phyloP scores from a whole-genome alignment of 1,140 invertebrate species.

The Drosophila malerkotliana region DNA sequence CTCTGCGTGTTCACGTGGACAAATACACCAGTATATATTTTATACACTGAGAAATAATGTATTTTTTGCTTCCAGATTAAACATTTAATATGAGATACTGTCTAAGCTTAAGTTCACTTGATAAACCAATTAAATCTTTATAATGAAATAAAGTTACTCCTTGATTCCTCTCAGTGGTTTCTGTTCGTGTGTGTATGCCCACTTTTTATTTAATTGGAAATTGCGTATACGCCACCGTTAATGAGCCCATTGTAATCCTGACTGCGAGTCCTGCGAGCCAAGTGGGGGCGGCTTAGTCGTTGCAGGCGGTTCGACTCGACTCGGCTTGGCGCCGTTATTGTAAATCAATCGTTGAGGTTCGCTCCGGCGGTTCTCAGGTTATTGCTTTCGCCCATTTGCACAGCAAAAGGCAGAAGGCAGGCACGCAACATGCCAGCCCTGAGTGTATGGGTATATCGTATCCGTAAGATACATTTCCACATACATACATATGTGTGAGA shows the following conservation, averaged over 20 bases:
- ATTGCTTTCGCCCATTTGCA: conserved; percentile 38
- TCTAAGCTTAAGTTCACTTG: too few species aligned
- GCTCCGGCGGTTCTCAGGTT: conserved; percentile 39
- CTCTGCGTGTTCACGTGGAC: conserved; percentile 38
- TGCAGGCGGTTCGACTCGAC: conserved; percentile 19
- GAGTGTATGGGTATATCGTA: conserved; percentile 39
- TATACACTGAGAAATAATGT: conserved; percentile 2
- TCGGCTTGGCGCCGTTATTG: conserved; percentile 60
- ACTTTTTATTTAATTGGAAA: conserved; percentile 79
- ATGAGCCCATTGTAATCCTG: conserved; percentile 69
- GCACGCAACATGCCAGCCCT: conserved; percentile 64
- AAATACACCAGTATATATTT: not conserved
- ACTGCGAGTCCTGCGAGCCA: conserved; percentile 10
- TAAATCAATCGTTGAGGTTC: conserved; percentile 70
- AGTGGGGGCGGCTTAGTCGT: conserved; percentile 17
- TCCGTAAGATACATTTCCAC: conserved; percentile 51
- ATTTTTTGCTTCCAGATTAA: too few species aligned
- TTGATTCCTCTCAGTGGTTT: conserved; percentile 8
- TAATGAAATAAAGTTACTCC: too few species aligned
- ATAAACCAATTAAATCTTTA: too few species aligned
- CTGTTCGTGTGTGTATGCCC: conserved; percentile 11
- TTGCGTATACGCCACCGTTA: conserved; percentile 73
- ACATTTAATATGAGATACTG: too few species aligned
- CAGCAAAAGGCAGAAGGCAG: conserved; percentile 32
- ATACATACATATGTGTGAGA: not conserved